These are phyloP conservation scores for Eolophus roseicapilla DNA, from an alignment of 2,113 vertebrate genomes.

Conservation along the genomic window DNA sequence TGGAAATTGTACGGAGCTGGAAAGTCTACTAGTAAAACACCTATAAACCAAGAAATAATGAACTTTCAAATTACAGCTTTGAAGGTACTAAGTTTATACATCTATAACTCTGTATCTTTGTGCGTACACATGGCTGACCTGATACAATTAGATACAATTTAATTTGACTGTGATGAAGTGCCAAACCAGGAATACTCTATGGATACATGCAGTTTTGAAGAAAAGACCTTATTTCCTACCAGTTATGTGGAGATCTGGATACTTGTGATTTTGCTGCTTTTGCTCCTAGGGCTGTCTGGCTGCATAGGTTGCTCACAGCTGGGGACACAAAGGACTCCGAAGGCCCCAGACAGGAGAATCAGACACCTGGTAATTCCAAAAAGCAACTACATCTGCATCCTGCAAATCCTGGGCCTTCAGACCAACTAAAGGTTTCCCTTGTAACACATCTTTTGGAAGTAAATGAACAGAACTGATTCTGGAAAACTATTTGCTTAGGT, in stretches of 20 bases:
- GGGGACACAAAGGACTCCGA: background rate
- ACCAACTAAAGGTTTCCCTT: background rate
- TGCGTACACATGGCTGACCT: background rate
- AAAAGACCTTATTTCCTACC: background rate
- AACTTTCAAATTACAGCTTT: background rate
- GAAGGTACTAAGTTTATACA: background rate
- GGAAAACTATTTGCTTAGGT: background rate
- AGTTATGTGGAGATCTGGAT: background rate
- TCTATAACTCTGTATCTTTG: background rate
- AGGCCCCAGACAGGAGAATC: background rate
- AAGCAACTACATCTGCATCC: background rate
- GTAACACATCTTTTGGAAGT: background rate
- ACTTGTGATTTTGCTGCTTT: background rate
- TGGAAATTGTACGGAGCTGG: rapidly evolving
- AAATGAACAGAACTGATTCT: background rate
- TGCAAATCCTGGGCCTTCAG: background rate
- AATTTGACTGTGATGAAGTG: background rate
- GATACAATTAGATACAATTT: background rate
- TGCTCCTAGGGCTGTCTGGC: background rate
- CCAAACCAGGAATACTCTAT: background rate
- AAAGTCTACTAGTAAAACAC: background rate
- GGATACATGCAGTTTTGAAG: background rate
- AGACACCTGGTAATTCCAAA: background rate
- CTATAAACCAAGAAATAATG: background rate
- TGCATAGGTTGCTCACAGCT: background rate